phyloP scores from a whole-genome alignment of 1,140 invertebrate species.

The Odontomachus brunneus region DNA sequence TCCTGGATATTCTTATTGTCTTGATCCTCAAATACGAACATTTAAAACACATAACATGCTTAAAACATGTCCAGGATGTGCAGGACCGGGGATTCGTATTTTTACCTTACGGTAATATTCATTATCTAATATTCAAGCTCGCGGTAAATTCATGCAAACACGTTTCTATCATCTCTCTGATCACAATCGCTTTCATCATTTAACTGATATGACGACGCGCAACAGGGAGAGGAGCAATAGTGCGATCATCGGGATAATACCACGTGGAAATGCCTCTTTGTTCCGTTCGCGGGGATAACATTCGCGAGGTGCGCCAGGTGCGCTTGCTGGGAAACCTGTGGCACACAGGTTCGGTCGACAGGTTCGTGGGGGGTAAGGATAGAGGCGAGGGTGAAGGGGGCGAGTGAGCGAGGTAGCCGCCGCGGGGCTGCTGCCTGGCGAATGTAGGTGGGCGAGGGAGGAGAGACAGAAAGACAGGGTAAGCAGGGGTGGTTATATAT shows the following conservation, averaged over 20 bases:
- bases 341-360: constrained; percentile 25
- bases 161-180: too few species aligned
- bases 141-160: too few species aligned
- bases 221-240: not conserved
- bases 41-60: too few species aligned
- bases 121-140: too few species aligned
- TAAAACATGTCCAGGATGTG: too few species aligned
- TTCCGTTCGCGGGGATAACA: constrained; percentile 36
- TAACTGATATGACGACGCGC: not conserved
- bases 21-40: too few species aligned
- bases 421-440: constrained; percentile 7
- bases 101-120: too few species aligned
- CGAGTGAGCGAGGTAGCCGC: constrained; percentile 40
- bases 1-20: too few species aligned
- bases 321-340: constrained; percentile 37
- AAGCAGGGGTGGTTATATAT: constrained; percentile 74
- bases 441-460: constrained; percentile 40
- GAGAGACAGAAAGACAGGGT: constrained; percentile 41
- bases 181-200: constrained; percentile 6
- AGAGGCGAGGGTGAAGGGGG: constrained; percentile 11
- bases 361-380: not conserved
- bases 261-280: constrained; percentile 40
- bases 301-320: constrained; percentile 51
- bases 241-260: constrained; percentile 30
- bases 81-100: too few species aligned